Percentiles rank a stretch among this genome's conserved stretches.
These are phyloP conservation scores for Panzeria rudis DNA, from an alignment of 2,888 invertebrate species.

Conservation along the genomic window DNA sequence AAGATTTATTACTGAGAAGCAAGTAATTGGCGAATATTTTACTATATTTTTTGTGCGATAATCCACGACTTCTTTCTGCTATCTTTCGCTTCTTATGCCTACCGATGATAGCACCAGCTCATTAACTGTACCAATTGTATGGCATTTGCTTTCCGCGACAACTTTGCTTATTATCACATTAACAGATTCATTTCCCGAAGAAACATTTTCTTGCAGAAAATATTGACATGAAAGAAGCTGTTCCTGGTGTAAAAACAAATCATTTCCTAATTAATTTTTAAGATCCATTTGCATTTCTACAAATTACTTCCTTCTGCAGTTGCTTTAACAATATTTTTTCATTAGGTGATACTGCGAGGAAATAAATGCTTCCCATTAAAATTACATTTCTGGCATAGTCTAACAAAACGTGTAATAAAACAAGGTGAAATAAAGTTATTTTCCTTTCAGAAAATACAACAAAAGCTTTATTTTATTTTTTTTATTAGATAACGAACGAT, in stretches of 20 bases:
- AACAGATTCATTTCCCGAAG: not conserved
- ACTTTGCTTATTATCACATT: too few relatives aligned
- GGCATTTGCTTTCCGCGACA: too few relatives aligned
- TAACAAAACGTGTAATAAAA: not conserved
- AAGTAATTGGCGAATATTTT: too few relatives aligned
- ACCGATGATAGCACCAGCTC: too few relatives aligned
- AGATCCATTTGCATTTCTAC: not conserved
- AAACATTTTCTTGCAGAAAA: not conserved
- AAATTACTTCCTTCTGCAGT: constrained; percentile 35
- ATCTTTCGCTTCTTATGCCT: too few relatives aligned
- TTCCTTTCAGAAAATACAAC: not conserved
- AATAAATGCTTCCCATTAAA: constrained; percentile 14
- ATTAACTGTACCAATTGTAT: too few relatives aligned
- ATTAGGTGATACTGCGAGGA: not conserved
- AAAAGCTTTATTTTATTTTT: constrained; percentile 33
- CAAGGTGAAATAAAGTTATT: constrained; percentile 17
- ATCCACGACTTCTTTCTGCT: too few relatives aligned
- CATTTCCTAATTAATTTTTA: not conserved
- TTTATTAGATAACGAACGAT: constrained; percentile 52
- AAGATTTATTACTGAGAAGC: too few relatives aligned
- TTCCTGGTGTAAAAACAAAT: not conserved
- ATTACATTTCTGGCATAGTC: not conserved
- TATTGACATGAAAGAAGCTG: too few relatives aligned
- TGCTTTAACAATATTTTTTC: not conserved
- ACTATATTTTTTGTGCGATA: too few relatives aligned